A percentile compares a stretch with the other conserved stretches of the same genome.
phyloP scores from a whole-genome alignment of 1,140 invertebrate species.

The Dinoponera quadriceps region DNA sequence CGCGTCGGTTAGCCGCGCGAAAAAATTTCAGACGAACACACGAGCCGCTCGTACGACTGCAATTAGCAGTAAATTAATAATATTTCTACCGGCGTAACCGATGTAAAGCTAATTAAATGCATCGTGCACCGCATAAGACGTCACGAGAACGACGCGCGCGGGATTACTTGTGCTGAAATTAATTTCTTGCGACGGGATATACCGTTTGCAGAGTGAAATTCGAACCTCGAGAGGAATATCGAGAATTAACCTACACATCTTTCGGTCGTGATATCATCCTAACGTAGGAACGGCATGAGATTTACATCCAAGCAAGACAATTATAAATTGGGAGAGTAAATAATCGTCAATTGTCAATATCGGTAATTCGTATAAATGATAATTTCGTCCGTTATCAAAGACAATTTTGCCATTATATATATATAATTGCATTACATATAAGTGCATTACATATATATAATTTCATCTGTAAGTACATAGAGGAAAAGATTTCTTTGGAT shows the following conservation, averaged over 20 bases:
- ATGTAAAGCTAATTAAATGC: conserved; percentile 41
- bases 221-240: not conserved
- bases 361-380: too few species aligned
- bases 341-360: too few species aligned
- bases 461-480: too few species aligned
- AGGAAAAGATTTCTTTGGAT: too few species aligned
- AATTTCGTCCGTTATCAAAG: too few species aligned
- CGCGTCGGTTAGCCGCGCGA: not conserved
- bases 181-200: conserved; percentile 6
- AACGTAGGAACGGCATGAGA: too few species aligned
- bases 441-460: too few species aligned
- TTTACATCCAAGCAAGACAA: too few species aligned
- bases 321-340: too few species aligned
- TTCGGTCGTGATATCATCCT: too few species aligned
- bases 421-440: too few species aligned
- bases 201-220: conserved; percentile 30
- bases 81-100: not conserved
- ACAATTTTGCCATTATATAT: too few species aligned
- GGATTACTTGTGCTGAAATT: conserved; percentile 20
- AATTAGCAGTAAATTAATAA: conserved; percentile 52
- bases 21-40: conserved; percentile 8
- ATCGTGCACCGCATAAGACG: conserved; percentile 8
- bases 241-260: not conserved
- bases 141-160: not conserved
- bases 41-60: not conserved